These are phyloP conservation scores for Tympanoctomys barrerae DNA, from an alignment of 2,797 vertebrate genomes.

Conservation along the genomic window DNA sequence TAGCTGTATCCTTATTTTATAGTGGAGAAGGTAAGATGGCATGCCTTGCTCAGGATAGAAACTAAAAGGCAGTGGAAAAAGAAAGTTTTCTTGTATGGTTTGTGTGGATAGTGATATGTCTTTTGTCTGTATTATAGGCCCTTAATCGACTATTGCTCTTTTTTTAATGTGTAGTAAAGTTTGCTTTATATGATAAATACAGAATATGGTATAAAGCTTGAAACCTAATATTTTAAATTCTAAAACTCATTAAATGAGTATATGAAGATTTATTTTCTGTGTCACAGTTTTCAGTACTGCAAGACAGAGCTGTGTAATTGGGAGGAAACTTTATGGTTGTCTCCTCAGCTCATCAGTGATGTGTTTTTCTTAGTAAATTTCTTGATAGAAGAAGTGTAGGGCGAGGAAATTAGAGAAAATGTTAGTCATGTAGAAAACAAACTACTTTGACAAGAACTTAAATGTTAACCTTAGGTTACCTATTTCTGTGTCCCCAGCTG, in stretches of 20 bases:
- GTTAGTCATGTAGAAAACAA: neutral
- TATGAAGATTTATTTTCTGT: neutral
- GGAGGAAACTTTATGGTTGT: neutral
- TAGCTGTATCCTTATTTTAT: slow-evolving; percentile 1
- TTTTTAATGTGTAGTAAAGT: neutral
- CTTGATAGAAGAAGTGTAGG: neutral
- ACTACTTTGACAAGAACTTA: neutral
- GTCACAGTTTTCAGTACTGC: neutral
- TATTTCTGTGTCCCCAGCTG: slow-evolving; percentile 89
- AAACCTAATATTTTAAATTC: neutral
- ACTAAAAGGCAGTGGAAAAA: slow-evolving; percentile 36
- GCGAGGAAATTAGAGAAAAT: neutral
- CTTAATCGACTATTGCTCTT: neutral
- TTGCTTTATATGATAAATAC: slow-evolving; percentile 24
- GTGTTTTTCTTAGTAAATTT: slow-evolving; percentile 26
- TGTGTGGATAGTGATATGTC: neutral
- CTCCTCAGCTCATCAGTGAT: neutral
- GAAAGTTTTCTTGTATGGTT: slow-evolving; percentile 12
- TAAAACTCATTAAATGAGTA: slow-evolving; percentile 21
- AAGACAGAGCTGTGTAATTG: neutral
- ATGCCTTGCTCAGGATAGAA: neutral
- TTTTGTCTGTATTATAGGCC: neutral
- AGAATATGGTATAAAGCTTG: neutral
- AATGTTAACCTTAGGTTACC: slow-evolving; percentile 11
- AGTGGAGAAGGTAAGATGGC: slow-evolving; percentile 34